Percentiles rank a stretch among this genome's conserved stretches.
Evolutionary conservation across 1,140 invertebrate species (phyloP).

Genomic region (Dendrolimus punctatus): DNA sequence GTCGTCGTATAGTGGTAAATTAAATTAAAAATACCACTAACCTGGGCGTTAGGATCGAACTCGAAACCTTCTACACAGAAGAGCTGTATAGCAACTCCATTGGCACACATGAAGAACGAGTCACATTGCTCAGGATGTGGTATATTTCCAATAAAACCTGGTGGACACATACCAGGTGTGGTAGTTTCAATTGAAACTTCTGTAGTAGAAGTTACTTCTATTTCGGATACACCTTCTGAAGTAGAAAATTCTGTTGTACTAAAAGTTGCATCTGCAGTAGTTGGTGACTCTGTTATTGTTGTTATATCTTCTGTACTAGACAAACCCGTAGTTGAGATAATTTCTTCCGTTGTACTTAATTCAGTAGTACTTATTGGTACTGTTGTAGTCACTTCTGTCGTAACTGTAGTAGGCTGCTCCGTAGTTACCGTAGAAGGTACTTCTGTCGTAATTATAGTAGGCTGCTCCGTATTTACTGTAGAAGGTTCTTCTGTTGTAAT

Average conservation of each 20-base stretch:
- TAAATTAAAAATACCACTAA: slow-evolving; percentile 16
- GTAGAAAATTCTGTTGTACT: background rate
- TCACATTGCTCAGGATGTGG: slow-evolving; percentile 29
- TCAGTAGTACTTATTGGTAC: slow-evolving; percentile 4
- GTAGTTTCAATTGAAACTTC: slow-evolving; percentile 3
- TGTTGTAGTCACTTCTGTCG: background rate
- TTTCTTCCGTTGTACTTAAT: slow-evolving; percentile 4
- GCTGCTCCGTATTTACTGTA: no score
- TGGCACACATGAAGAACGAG: slow-evolving; percentile 29
- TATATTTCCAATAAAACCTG: slow-evolving; percentile 23
- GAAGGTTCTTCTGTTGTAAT: no score
- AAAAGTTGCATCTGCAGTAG: background rate
- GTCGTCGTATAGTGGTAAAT: background rate
- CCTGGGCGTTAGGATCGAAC: slow-evolving; percentile 24
- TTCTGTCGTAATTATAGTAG: no score
- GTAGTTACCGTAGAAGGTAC: no score
- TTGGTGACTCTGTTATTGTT: background rate
- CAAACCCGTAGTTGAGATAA: no score
- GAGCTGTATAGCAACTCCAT: slow-evolving; percentile 23
- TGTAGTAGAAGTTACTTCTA: background rate
- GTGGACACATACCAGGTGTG: slow-evolving; percentile 18
- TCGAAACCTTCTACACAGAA: slow-evolving; percentile 27
- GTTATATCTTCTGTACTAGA: background rate
- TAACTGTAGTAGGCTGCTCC: no score
- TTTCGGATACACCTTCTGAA: background rate